Evolutionary conservation across 2,888 invertebrate species (phyloP).

Genomic region (Drosophila leonis): DNA sequence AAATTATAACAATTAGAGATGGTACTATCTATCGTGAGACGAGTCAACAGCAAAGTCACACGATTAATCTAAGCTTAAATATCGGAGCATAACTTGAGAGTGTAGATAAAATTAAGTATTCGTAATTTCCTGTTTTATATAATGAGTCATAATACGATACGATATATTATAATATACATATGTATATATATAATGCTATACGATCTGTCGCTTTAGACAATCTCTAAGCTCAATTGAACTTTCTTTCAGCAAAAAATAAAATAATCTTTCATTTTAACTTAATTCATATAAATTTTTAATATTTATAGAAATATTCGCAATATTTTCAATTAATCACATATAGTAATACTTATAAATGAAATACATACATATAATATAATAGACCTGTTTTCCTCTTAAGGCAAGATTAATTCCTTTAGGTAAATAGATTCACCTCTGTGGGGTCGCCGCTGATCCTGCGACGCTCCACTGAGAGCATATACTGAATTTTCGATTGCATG

Average conservation of each 20-base stretch:
- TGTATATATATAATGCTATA: neutral
- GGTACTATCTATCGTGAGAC: slow-evolving; percentile 18
- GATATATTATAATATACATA: neutral
- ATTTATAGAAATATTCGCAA: neutral
- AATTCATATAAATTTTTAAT: neutral
- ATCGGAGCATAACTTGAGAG: too few species aligned
- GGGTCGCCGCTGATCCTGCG: slow-evolving; percentile 54
- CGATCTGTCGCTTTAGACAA: too few species aligned
- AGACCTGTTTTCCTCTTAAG: neutral
- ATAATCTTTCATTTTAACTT: neutral
- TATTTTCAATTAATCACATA: neutral
- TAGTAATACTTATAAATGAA: neutral
- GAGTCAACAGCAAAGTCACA: neutral
- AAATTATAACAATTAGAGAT: slow-evolving; percentile 10
- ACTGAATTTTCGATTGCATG: slow-evolving; percentile 70
- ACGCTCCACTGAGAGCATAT: slow-evolving; percentile 62
- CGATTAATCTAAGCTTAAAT: neutral
- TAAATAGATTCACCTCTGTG: slow-evolving; percentile 21
- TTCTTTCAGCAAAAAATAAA: neutral
- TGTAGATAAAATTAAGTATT: too few species aligned
- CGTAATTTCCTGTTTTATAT: too few species aligned
- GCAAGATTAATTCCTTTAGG: neutral
- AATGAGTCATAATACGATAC: neutral
- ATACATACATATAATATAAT: neutral
- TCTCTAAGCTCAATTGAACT: too few species aligned